Base-by-base conservation (phyloP, 2,113 vertebrate genomes). In the Dromaius novaehollandiae region DNA sequence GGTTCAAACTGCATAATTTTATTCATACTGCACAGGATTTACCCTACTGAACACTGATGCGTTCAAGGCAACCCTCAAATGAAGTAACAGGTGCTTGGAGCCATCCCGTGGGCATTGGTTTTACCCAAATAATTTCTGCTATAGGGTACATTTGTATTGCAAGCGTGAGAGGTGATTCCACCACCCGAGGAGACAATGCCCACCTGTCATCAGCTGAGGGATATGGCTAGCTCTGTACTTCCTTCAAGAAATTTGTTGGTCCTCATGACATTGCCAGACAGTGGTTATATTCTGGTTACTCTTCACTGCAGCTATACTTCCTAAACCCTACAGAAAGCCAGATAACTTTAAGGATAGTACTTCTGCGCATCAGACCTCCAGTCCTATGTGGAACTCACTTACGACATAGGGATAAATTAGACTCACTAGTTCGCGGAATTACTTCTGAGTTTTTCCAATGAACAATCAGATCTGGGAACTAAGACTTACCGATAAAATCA, bases 401-500 rank as follows among this genome's bases (percentile, higher is more conserved):
- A 88, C 64, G 88, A 90, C 82, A 88, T 0, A 69, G 20, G 93
- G 89, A 95, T 95, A 95, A 97, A 96, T 96, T 95, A 89, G 89
- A 78, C 85, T 71, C 61, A 21, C 50, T 53, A 48, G 80, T 94
- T 86, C 66, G 81, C 69, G 76, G 95, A 95, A 94, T 96, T 95
- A 92, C 68, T 90, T 88, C 78, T 64, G 88, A 91, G 87, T 68
- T 94, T 94, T 94, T 92, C 87, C 96, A 95, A 90, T 90, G 82
- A 95, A 40, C 93, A 93, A 93, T 91, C 76, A 90, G 89, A 93
- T 86, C 82, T 58, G 75, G 60, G 75, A 90, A 80, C 86, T 73
- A 93, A 94, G 74, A 81, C 92, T 82, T 66, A 50, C 71, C 1
- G 89, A 93, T 95, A 97, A 95, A 93, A 96, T 95, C 86, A 95